Percentiles rank a stretch among this genome's conserved stretches.
Evolutionary conservation across 2,113 vertebrate genomes (phyloP).

Genomic region (Epinephelus cyanopodus): DNA sequence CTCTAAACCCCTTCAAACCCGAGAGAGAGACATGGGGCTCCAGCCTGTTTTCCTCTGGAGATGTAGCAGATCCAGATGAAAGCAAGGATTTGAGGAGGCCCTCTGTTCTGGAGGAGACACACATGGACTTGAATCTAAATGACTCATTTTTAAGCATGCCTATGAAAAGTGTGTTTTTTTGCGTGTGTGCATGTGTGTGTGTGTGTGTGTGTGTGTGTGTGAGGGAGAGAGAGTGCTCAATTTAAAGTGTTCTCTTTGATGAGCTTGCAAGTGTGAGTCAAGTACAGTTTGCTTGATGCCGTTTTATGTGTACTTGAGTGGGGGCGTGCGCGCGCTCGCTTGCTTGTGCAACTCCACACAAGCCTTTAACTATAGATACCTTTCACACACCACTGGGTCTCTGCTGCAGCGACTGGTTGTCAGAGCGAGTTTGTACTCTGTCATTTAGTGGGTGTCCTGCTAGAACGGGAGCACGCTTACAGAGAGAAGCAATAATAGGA

Average conservation of each 20-base stretch:
- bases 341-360: conserved; percentile 15
- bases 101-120: conserved; percentile 43
- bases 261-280: conserved; percentile 64
- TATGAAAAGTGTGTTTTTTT: conserved; percentile 25
- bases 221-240: conserved; percentile 4
- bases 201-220: neutral
- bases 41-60: conserved; percentile 61
- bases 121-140: conserved; percentile 72
- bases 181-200: conserved; percentile 17
- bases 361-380: conserved; percentile 57
- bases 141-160: conserved; percentile 37
- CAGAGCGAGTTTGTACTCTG: conserved; percentile 66
- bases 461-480: conserved; percentile 31
- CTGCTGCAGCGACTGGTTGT: conserved; percentile 56
- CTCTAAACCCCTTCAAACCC: conserved; percentile 66
- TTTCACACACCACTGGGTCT: conserved; percentile 50
- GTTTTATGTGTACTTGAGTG: conserved; percentile 53
- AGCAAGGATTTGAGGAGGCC: conserved; percentile 63
- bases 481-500: conserved; percentile 45
- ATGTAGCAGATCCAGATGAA: conserved; percentile 70
- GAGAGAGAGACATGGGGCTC: conserved; percentile 47
- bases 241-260: conserved; percentile 67
- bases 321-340: neutral
- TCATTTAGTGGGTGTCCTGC: conserved; percentile 53
- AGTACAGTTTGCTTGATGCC: conserved; percentile 66